A percentile compares a stretch with the other conserved stretches of the same genome.
Evolutionary conservation across 2,888 invertebrate genomes (phyloP).

Genomic region (Furcula furcula): DNA sequence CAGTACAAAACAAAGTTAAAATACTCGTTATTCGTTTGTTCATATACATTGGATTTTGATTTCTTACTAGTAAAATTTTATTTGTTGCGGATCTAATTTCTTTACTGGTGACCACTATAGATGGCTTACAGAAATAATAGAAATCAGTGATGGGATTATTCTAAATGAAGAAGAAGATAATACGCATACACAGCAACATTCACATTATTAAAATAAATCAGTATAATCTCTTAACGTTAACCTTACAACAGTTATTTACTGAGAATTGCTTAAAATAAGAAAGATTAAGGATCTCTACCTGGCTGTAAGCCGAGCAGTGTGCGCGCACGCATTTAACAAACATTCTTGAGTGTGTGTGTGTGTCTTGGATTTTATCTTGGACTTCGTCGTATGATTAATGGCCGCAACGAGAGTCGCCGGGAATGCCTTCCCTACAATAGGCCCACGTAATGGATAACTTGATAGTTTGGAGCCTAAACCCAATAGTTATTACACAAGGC

Average conservation of each 20-base stretch:
- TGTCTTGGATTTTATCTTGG: constrained; percentile 60
- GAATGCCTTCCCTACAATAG: constrained; percentile 67
- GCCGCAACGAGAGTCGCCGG: constrained; percentile 53
- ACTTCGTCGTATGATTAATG: constrained; percentile 73
- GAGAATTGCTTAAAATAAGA: constrained; percentile 40
- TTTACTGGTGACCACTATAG: too few relatives aligned
- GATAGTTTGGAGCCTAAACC: constrained; percentile 7
- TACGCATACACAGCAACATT: too few relatives aligned
- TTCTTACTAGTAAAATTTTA: too few relatives aligned
- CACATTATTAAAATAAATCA: constrained; percentile 15
- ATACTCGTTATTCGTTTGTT: too few relatives aligned
- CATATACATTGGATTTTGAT: too few relatives aligned
- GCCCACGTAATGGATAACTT: constrained; percentile 49
- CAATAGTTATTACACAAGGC: not conserved
- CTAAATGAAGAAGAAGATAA: too few relatives aligned
- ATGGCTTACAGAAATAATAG: too few relatives aligned
- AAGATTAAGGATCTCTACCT: constrained; percentile 36
- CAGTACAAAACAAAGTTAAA: too few relatives aligned
- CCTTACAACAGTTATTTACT: constrained; percentile 35
- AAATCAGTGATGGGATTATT: too few relatives aligned
- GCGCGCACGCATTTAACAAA: constrained; percentile 27
- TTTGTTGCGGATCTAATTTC: too few relatives aligned
- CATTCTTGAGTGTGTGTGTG: constrained; percentile 37
- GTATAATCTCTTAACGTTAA: constrained; percentile 22
- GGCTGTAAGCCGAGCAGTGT: constrained; percentile 38